Evolutionary conservation across 2,888 invertebrate species (phyloP), one percentile per base, ranked within the genome.

Genomic region (Temnothorax rugatulus): DNA sequence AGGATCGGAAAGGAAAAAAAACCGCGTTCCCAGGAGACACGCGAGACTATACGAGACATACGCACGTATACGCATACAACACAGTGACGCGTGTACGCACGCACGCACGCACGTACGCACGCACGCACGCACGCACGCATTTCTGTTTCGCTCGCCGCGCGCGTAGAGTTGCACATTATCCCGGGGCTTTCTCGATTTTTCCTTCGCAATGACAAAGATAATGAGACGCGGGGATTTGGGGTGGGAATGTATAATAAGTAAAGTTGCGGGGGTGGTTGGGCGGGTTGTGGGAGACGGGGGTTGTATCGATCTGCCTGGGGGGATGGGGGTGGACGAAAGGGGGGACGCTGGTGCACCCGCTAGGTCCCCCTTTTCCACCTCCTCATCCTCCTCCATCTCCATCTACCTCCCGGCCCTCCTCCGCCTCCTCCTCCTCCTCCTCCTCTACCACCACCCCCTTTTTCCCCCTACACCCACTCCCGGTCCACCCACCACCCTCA

Each of bases 401-500:
- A 69, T 69, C 79, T 69, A 79, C 79, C 79, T 69, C 95, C 95
- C 95, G 95, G 95, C 95, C 95, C 95, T 95, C 95, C 95, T 94
- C 94, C 94, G 95, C 95, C 94, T 94, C 95, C 29, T 79, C 77
- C 44, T 66, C 77, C 77, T 69, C 79, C 69, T 95, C 95, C 95
- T 95, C 95, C 95, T 94, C 94, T 94, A 95, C 95, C 94, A 95
- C 95, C 94, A 94, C 95, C 95, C 95, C 95, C 95, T 64, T 94
- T 94, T 94, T 94, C 94, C 94, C 95, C 96, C 95, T 95, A 85
- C 86, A 95, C 95, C 95, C 95, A 95, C 95, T 29, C 29, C 95
- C 95, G 95, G 95, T 95, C 95, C 96, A 95, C 96, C 96, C 95
- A 95, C 96, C 96, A 95, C 95, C 92, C 91, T 92, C 92, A 92